These are phyloP conservation scores for Chymomyza caudatula DNA, from an alignment of 2,888 invertebrate genomes.

Conservation along the genomic window DNA sequence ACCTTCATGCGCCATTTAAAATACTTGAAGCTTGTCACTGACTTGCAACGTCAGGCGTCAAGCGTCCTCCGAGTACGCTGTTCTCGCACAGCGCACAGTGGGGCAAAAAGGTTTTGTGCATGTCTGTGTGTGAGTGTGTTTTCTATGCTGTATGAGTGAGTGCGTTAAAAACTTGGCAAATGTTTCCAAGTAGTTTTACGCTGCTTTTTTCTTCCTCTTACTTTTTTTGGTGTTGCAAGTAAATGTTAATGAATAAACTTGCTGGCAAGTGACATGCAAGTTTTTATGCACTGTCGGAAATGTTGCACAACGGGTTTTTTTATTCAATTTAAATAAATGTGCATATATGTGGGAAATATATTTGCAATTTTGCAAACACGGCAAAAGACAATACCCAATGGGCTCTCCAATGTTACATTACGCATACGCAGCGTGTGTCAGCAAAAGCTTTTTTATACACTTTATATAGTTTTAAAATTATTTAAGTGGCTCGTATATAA, in stretches of 20 bases:
- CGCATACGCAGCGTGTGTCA: constrained; percentile 51
- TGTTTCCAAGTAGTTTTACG: constrained; percentile 36
- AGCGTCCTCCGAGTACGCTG: not conserved
- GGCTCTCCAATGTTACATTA: constrained; percentile 31
- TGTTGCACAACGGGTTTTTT: not conserved
- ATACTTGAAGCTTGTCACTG: constrained; percentile 24
- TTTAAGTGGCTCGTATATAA: not conserved
- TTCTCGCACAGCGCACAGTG: not conserved
- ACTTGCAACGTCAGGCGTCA: constrained; percentile 1
- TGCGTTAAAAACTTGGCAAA: not conserved
- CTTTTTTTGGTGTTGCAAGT: constrained; percentile 33
- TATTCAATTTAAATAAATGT: not conserved
- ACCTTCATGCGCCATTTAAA: constrained; percentile 58
- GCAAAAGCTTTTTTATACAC: too few relatives aligned
- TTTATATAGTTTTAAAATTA: not conserved
- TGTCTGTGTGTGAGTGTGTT: not conserved
- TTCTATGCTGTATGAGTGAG: not conserved
- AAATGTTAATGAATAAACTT: constrained; percentile 63
- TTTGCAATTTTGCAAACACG: constrained; percentile 10
- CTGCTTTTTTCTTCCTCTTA: not conserved
- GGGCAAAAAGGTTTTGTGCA: not conserved
- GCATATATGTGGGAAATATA: not conserved
- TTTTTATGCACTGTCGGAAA: not conserved
- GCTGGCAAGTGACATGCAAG: constrained; percentile 1
- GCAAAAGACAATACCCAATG: constrained; percentile 34